A percentile compares a stretch with the other conserved stretches of the same genome.
Evolutionary conservation across 2,888 invertebrate genomes (phyloP).

Genomic region (Abrostola tripartita): DNA sequence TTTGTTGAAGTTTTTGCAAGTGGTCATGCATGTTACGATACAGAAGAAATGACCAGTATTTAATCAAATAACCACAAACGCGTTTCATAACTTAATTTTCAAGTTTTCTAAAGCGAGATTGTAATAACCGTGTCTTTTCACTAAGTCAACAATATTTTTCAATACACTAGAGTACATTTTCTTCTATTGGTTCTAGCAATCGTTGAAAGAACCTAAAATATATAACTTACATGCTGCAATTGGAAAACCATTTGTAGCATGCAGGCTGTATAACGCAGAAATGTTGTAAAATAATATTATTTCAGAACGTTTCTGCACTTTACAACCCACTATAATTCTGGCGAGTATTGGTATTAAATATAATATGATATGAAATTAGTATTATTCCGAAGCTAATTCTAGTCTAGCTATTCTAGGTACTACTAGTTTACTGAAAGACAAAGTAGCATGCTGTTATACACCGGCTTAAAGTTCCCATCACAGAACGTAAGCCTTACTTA

Average conservation of each 20-base stretch:
- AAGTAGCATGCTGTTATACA: too few relatives aligned
- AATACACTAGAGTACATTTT: slow-evolving; percentile 18
- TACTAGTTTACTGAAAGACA: background rate
- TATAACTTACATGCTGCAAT: slow-evolving; percentile 31
- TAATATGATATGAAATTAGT: background rate
- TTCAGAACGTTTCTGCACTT: background rate
- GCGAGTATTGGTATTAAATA: background rate
- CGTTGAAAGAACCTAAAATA: slow-evolving; percentile 28
- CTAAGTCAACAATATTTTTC: slow-evolving; percentile 15
- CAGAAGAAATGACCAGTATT: too few relatives aligned
- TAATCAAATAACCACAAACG: too few relatives aligned
- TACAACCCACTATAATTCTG: background rate
- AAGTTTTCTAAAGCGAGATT: background rate
- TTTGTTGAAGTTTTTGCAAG: too few relatives aligned
- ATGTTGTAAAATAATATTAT: slow-evolving; percentile 4
- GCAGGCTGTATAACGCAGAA: slow-evolving; percentile 16
- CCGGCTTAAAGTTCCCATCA: too few relatives aligned
- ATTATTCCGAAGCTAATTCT: background rate
- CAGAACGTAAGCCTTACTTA: too few relatives aligned
- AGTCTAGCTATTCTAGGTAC: background rate
- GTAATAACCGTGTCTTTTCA: slow-evolving; percentile 27
- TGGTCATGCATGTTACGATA: too few relatives aligned
- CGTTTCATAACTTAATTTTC: too few relatives aligned
- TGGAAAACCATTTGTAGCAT: slow-evolving; percentile 30
- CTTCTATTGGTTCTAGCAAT: slow-evolving; percentile 6